phyloP scores from a whole-genome alignment of 1,140 invertebrate genomes.

The Drosophila repleta region DNA sequence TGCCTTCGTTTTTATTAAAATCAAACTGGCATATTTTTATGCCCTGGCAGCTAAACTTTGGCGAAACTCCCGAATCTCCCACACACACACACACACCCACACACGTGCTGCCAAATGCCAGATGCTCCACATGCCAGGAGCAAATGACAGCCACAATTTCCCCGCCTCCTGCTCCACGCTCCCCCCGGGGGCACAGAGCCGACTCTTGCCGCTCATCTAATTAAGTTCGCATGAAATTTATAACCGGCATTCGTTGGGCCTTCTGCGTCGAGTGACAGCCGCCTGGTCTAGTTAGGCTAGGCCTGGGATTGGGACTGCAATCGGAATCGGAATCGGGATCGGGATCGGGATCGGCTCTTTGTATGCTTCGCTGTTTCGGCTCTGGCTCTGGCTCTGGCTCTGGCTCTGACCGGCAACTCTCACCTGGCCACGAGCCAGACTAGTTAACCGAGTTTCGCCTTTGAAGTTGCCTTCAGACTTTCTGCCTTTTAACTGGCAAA shows the following conservation, averaged over 20 bases:
- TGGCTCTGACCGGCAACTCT: too few species aligned
- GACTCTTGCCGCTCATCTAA: conserved; percentile 36
- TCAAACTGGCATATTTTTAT: conserved; percentile 66
- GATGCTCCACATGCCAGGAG: conserved; percentile 25
- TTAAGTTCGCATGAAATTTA: conserved; percentile 39
- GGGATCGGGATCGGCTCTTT: too few species aligned
- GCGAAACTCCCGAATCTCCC: neutral
- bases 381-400: too few species aligned
- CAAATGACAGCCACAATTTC: conserved; percentile 19
- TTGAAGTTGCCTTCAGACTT: too few species aligned
- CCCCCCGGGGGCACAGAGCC: neutral
- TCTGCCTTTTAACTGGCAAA: too few species aligned
- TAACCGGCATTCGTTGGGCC: conserved; percentile 34
- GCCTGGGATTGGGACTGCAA: neutral
- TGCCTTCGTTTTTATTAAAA: conserved; percentile 69
- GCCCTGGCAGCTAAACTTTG: conserved; percentile 20
- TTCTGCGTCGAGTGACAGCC: conserved; percentile 8
- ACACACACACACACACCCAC: neutral
- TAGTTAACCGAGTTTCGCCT: too few species aligned
- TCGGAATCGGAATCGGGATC: neutral
- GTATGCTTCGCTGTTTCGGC: too few species aligned
- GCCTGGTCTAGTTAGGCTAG: neutral
- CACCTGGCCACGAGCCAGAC: too few species aligned
- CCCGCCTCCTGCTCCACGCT: neutral
- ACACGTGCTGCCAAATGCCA: conserved; percentile 31